Evolutionary conservation across 2,888 invertebrate genomes (phyloP), one percentile per base, ranked within the genome.

Genomic region (Cosmia pyralina): DNA sequence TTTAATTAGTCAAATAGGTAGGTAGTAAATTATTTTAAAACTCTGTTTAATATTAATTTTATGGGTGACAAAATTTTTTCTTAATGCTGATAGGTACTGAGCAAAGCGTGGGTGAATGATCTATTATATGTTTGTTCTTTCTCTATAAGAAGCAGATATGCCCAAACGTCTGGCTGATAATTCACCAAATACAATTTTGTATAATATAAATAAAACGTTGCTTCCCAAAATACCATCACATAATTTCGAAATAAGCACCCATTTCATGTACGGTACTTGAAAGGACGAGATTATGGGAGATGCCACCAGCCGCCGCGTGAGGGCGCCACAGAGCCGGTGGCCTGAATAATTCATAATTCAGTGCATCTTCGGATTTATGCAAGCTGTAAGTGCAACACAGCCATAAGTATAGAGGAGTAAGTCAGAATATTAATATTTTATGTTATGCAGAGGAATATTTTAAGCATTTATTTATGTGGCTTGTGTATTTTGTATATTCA

Each of bases 261-360:
- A 38, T 57, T 67, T 57, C 34, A 41, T 74, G 68, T 28, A 63
- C n/a, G 38, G 22, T 5, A 52, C 60, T 59, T 85, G 78, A 79
- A 81, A 84, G 78, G 80, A 88, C 73, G 80, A 82, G 85, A 87
- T 87, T 84, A 84, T 83, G 65, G 75, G 75, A 82, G 77, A 79
- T 68, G 57, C 70, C 66, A 50, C n/a, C 19, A 41, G 64, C 28
- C 58, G 50, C 75, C 77, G 50, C 69, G 15, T 65, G 78, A 80
- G 75, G 78, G 77, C 77, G 72, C 65, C 65, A 68, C 68, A 46
- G 72, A 81, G 44, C 66, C 75, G 68, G 46, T 76, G 66, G 81
- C 76, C 72, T 90, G 89, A 90, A 90, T 90, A 88, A 90, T 90
- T 90, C 90, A 90, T 90, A 87, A 87, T 87, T 87, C 83, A 73